Conservation (phyloP, 2,888 invertebrate species). For the Buathra laborator region DNA sequence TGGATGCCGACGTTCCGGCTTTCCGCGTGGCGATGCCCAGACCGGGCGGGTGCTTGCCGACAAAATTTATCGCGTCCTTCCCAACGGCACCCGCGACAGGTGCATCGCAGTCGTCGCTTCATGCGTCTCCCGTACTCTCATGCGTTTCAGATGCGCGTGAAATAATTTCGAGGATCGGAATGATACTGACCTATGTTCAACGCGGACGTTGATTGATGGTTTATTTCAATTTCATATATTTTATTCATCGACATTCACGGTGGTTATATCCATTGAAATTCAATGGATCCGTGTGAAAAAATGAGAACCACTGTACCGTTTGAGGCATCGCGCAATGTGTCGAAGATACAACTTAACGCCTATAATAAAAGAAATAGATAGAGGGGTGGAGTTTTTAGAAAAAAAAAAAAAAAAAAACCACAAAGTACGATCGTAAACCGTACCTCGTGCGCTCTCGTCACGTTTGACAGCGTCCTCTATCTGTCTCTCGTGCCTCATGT, state of each 20-base stretch:
- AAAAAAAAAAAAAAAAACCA: conserved; percentile 74
- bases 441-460: conserved; percentile 74
- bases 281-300: neutral
- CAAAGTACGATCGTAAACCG: conserved; percentile 81
- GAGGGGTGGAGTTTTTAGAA: conserved; percentile 31
- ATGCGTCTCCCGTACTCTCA: conserved; percentile 17
- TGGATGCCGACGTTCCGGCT: conserved; percentile 40
- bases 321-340: neutral
- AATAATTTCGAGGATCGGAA: neutral
- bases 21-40: conserved; percentile 42
- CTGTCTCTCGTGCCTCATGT: conserved; percentile 8
- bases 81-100: conserved; percentile 65
- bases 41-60: conserved; percentile 44
- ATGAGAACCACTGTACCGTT: conserved; percentile 11
- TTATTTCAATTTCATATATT: neutral
- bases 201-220: conserved; percentile 10
- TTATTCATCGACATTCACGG: neutral
- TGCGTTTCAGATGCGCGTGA: neutral
- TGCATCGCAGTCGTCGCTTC: conserved; percentile 56
- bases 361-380: conserved; percentile 11
- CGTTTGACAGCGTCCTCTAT: conserved; percentile 69
- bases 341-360: conserved; percentile 2
- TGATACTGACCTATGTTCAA: neutral
- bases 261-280: neutral
- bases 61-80: conserved; percentile 71